Evolutionary conservation across 2,888 invertebrate genomes (phyloP).

Genomic region (Drosophila heteroneura): DNA sequence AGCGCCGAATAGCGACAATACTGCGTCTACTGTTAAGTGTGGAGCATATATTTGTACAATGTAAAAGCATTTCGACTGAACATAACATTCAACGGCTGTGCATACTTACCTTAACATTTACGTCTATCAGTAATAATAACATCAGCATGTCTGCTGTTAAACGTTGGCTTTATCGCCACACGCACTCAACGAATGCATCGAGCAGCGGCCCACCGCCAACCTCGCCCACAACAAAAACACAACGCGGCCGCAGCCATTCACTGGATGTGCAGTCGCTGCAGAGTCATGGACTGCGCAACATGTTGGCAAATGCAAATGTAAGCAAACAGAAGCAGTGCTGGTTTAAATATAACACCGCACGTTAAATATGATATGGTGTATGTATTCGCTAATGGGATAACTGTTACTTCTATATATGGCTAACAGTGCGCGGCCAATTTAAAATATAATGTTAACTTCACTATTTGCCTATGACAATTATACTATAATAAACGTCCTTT

Average conservation of each 20-base stretch:
- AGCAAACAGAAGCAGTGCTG: slow-evolving; percentile 25
- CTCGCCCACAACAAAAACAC: slow-evolving; percentile 70
- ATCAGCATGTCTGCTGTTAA: slow-evolving; percentile 83
- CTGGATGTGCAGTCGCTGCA: slow-evolving; percentile 85
- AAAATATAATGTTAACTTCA: background rate
- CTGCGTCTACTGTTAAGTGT: slow-evolving; percentile 30
- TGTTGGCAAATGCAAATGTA: slow-evolving; percentile 82
- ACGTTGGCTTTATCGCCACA: slow-evolving; percentile 84
- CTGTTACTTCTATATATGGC: slow-evolving; percentile 4
- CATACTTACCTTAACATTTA: slow-evolving; percentile 28
- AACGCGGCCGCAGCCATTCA: slow-evolving; percentile 84
- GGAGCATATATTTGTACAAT: slow-evolving; percentile 29
- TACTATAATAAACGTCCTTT: slow-evolving; percentile 15
- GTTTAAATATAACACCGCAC: slow-evolving; percentile 31
- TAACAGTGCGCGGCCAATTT: slow-evolving; percentile 36
- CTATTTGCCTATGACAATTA: background rate
- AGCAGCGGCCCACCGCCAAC: slow-evolving; percentile 68
- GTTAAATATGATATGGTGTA: slow-evolving; percentile 34
- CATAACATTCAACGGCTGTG: slow-evolving; percentile 47
- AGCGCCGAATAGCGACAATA: slow-evolving; percentile 18
- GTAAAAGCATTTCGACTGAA: slow-evolving; percentile 38
- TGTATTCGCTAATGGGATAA: slow-evolving; percentile 32
- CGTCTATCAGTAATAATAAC: slow-evolving; percentile 21
- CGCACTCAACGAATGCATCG: slow-evolving; percentile 68
- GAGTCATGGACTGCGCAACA: slow-evolving; percentile 82